These are phyloP conservation scores for Pammene aurita DNA, from an alignment of 2,888 invertebrate genomes.

Conservation along the genomic window DNA sequence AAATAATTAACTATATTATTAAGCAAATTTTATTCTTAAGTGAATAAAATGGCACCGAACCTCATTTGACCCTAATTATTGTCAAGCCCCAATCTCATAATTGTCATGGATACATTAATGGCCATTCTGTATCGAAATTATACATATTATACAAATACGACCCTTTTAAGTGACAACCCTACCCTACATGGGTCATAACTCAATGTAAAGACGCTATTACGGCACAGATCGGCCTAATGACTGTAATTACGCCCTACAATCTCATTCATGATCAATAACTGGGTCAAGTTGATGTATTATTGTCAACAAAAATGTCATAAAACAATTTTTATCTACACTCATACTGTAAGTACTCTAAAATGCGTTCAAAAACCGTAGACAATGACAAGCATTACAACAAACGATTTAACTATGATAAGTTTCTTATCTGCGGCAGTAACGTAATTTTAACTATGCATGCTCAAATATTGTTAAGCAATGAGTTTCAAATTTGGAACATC, in stretches of 20 bases:
- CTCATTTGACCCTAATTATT: background rate
- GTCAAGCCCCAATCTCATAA: background rate
- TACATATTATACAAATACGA: background rate
- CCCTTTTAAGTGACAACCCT: slow-evolving; percentile 12
- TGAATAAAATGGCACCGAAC: too few species aligned
- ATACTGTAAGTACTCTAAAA: too few species aligned
- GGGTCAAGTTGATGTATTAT: slow-evolving; percentile 7
- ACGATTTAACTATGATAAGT: too few species aligned
- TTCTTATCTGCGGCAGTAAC: too few species aligned
- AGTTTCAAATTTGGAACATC: too few species aligned
- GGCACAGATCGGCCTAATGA: slow-evolving; percentile 32
- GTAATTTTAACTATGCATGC: too few species aligned
- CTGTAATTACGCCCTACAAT: slow-evolving; percentile 18
- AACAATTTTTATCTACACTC: too few species aligned
- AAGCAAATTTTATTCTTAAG: too few species aligned
- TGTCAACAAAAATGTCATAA: background rate
- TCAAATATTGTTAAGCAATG: too few species aligned
- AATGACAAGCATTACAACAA: too few species aligned
- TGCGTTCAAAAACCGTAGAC: too few species aligned
- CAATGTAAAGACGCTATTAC: slow-evolving; percentile 24
- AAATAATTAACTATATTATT: too few species aligned
- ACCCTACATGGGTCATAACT: slow-evolving; percentile 23
- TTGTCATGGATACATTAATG: slow-evolving; percentile 9
- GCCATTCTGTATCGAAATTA: background rate
- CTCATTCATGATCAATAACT: slow-evolving; percentile 25